Percentiles rank a stretch among this genome's conserved stretches.
These are phyloP conservation scores for Sinonovacula constricta DNA, from an alignment of 1,140 invertebrate species.

Conservation along the genomic window DNA sequence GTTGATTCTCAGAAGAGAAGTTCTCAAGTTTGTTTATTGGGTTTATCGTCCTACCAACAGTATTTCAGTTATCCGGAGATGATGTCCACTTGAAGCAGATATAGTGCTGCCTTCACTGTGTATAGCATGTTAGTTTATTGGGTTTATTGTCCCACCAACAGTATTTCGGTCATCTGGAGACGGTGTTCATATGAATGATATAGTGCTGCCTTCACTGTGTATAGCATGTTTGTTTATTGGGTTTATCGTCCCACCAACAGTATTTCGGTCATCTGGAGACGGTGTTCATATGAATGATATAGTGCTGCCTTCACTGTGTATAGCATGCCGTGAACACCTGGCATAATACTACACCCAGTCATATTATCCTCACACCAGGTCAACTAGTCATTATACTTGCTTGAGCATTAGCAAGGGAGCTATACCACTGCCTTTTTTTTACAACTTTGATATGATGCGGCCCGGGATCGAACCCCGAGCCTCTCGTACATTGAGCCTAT, in stretches of 20 bases:
- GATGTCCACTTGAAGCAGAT: background rate
- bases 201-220: background rate
- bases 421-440: background rate
- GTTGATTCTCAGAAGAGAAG: too few species aligned
- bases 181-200: background rate
- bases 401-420: background rate
- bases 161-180: background rate
- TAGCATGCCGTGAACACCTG: background rate
- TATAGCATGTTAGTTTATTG: background rate
- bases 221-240: slow-evolving; percentile 1
- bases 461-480: background rate
- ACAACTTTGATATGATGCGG: background rate
- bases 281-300: background rate
- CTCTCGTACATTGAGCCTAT: background rate
- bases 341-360: background rate
- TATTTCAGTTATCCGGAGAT: background rate
- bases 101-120: background rate
- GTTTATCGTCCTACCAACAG: background rate
- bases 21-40: background rate
- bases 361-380: background rate
- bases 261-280: background rate
- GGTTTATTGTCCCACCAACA: background rate
- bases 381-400: background rate
- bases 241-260: background rate
- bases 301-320: background rate